phyloP scores from a whole-genome alignment of 2,888 invertebrate species.

The Drosophila colorata region DNA sequence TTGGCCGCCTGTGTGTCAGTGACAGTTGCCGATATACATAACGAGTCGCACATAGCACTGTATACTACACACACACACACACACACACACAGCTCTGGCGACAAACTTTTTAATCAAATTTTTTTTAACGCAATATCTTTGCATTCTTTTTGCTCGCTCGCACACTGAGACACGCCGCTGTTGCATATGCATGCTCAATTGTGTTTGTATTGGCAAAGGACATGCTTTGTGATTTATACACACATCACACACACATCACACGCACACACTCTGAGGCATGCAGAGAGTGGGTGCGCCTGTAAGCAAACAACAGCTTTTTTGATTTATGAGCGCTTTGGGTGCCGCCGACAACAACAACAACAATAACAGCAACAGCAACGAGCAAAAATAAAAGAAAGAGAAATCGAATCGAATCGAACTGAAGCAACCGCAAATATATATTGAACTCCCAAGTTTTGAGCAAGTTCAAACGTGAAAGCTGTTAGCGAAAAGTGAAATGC shows the following conservation, averaged over 20 bases:
- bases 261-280: constrained; percentile 42
- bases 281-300: constrained; percentile 52
- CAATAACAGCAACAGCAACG: constrained; percentile 15
- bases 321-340: constrained; percentile 79
- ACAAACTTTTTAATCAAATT: constrained; percentile 81
- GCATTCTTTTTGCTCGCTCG: constrained; percentile 51
- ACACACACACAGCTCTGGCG: constrained; percentile 50
- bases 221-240: constrained; percentile 80
- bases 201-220: constrained; percentile 81
- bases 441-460: constrained; percentile 61
- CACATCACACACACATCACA: constrained; percentile 63
- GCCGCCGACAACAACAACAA: constrained; percentile 44
- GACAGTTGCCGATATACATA: constrained; percentile 62
- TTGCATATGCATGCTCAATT: constrained; percentile 74
- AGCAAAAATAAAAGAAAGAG: constrained; percentile 20
- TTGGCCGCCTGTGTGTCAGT: constrained; percentile 51
- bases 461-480: constrained; percentile 55
- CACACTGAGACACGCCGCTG: constrained; percentile 45
- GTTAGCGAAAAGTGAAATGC: constrained; percentile 24
- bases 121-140: constrained; percentile 75
- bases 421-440: constrained; percentile 55
- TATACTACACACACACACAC: constrained; percentile 11
- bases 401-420: constrained; percentile 23
- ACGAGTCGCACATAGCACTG: constrained; percentile 29
- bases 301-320: constrained; percentile 78